phyloP scores from a whole-genome alignment of 2,113 vertebrate species.

The Odobenus rosmarus region DNA sequence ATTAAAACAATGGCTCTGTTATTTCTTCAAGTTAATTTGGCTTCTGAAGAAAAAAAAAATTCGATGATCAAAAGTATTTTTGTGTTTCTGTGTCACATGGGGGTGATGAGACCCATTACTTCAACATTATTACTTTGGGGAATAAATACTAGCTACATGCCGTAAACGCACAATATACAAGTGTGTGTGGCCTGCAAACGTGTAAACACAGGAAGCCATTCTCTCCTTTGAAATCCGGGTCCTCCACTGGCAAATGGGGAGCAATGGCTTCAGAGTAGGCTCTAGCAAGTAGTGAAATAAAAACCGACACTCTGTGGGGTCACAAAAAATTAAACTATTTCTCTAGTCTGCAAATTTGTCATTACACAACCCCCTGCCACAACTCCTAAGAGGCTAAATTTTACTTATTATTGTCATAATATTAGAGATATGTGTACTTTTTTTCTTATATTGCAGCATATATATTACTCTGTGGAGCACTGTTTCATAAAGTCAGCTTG shows the following conservation, averaged over 20 bases:
- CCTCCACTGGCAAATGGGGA: neutral
- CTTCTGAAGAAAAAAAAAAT: slow-evolving; percentile 34
- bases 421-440: slow-evolving; percentile 4
- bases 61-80: slow-evolving; percentile 11
- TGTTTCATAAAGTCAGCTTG: slow-evolving; percentile 49
- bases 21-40: neutral
- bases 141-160: slow-evolving; percentile 64
- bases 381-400: slow-evolving; percentile 26
- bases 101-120: slow-evolving; percentile 42
- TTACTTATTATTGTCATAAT: neutral
- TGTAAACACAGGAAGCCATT: slow-evolving; percentile 55
- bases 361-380: neutral
- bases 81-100: slow-evolving; percentile 38
- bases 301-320: neutral
- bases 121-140: slow-evolving; percentile 58
- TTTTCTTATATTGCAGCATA: slow-evolving; percentile 13
- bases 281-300: neutral
- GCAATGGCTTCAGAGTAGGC: neutral
- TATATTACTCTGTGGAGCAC: slow-evolving; percentile 50
- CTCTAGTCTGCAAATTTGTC: neutral
- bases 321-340: slow-evolving; percentile 27
- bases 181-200: neutral
- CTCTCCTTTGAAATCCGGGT: accelerated
- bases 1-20: neutral
- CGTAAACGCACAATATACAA: slow-evolving; percentile 48